phyloP scores from a whole-genome alignment of 2,113 vertebrate genomes.

The Psilopsiagon aymara region DNA sequence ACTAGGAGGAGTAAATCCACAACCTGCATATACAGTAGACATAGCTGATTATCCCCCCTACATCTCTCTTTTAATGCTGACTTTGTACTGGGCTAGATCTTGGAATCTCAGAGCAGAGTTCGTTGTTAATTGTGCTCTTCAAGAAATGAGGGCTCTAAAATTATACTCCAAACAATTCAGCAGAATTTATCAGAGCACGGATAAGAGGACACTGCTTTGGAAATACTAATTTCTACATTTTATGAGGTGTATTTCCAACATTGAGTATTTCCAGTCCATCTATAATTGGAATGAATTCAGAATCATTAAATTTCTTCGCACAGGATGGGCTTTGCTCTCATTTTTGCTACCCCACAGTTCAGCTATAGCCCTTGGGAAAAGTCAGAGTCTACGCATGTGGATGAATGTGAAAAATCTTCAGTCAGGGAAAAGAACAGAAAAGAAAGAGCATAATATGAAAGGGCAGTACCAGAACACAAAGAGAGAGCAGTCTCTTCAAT shows the following conservation, averaged over 20 bases:
- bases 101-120: neutral
- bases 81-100: neutral
- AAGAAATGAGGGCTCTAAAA: neutral
- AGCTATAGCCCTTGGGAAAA: neutral
- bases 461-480: neutral
- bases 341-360: neutral
- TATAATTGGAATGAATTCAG: neutral
- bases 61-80: neutral
- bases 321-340: neutral
- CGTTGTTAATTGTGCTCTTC: neutral
- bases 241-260: neutral
- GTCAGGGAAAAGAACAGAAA: neutral
- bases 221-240: accelerated
- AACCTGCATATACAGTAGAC: neutral
- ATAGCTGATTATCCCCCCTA: neutral
- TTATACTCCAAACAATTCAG: neutral
- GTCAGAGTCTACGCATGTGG: neutral
- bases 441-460: neutral
- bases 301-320: neutral
- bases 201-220: neutral
- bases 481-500: neutral
- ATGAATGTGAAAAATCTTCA: neutral
- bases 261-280: neutral
- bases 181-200: neutral
- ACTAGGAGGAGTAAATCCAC: neutral